Evolutionary conservation across 2,797 vertebrate genomes (phyloP).

Genomic region (Pampus argenteus): DNA sequence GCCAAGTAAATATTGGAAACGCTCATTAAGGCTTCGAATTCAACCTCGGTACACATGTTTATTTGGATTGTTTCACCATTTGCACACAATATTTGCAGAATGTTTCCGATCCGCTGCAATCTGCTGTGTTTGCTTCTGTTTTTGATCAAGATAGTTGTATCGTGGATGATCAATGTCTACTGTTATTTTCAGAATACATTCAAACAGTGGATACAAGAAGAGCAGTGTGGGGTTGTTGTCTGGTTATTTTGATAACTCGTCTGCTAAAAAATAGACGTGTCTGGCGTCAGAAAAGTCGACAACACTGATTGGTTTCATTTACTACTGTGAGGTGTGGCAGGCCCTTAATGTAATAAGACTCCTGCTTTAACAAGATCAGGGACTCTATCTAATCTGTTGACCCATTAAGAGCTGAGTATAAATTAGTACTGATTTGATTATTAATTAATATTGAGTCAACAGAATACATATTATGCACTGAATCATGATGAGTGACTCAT

Average conservation of each 20-base stretch:
- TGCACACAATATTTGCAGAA: constrained; percentile 3
- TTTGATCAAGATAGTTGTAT: constrained; percentile 30
- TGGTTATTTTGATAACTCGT: neutral
- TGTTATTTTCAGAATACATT: neutral
- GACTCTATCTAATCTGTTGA: neutral
- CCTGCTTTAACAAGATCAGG: neutral
- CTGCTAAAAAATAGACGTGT: neutral
- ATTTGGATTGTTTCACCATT: neutral
- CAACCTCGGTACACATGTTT: neutral
- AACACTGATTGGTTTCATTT: neutral
- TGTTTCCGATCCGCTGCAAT: constrained; percentile 4
- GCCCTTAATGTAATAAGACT: too few relatives aligned
- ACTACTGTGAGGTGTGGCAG: neutral
- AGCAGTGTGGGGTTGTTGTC: neutral
- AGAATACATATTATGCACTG: neutral
- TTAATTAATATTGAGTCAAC: neutral
- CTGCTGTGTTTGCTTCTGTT: constrained; percentile 2
- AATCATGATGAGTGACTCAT: neutral
- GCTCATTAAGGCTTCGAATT: constrained; percentile 11
- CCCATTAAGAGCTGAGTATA: neutral
- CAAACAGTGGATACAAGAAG: neutral
- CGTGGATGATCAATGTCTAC: neutral
- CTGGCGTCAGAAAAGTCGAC: neutral
- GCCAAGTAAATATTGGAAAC: constrained; percentile 36
- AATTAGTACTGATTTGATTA: neutral